Base-by-base conservation (phyloP, 2,113 vertebrate species). In the Erpornis zantholeuca region DNA sequence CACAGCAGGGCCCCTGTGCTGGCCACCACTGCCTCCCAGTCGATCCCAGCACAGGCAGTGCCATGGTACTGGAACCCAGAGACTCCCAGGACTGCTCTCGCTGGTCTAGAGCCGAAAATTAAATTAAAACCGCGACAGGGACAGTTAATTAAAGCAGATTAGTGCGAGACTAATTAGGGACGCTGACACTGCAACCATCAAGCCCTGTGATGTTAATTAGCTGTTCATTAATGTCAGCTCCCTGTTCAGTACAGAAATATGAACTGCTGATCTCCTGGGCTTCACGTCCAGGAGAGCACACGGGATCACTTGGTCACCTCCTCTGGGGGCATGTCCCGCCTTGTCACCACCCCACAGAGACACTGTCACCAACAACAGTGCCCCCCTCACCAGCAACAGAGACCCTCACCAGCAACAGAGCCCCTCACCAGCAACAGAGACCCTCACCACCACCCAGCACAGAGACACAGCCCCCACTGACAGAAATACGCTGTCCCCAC, bases 91-190 rank as follows among this genome's bases (percentile, higher is more conserved):
- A 87, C 95, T 54, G 80, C 84, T 84, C 72, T 96, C 38, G 31
- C 91, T 68, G 89, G 93, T 94, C 97, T 94, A 66, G 93, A 97
- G 96, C 83, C 95, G 97, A 97, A 98, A 98, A 98, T 98, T 98
- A 98, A 98, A 98, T 98, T 98, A 98, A 98, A 98, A 83, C 96
- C 88, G 3, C 72, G 73, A 97, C 97, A 97, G 97, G 98, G 98
- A 98, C 97, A 98, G 97, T 98, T 98, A 98, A 98, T 98, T 98
- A 98, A 98, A 98, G 97, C 97, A 98, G 98, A 98, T 98, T 98
- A 98, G 97, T 81, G 95, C 33, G 89, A 98, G 97, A 98, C 97
- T 98, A 98, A 98, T 98, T 98, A 98, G 97, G 97, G 97, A 97
- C 90, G 40, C 95, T 97, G 98, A 98, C 98, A 98, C 97, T 91